Evolutionary conservation across 2,797 vertebrate species (phyloP).

Genomic region (Coluber constrictor): DNA sequence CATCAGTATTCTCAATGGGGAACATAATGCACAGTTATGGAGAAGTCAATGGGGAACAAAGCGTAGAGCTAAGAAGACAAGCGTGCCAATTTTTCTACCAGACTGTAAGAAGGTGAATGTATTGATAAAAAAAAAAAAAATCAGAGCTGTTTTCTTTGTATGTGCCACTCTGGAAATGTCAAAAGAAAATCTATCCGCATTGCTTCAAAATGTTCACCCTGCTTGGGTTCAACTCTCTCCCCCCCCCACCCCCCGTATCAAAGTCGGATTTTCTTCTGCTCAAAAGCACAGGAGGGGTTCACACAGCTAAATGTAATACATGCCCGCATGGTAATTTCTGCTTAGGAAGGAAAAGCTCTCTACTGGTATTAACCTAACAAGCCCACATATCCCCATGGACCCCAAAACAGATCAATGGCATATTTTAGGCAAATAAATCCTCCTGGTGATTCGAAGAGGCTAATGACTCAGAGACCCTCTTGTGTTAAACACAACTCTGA

Average conservation of each 20-base stretch:
- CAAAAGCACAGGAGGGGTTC: neutral
- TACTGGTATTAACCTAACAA: slow-evolving; percentile 71
- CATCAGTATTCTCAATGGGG: neutral
- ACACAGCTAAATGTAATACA: slow-evolving; percentile 41
- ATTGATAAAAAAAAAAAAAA: too few species aligned
- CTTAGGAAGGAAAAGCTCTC: slow-evolving; percentile 54
- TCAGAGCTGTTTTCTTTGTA: neutral
- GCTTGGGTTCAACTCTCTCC: neutral
- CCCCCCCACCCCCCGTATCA: too few species aligned
- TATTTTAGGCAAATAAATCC: slow-evolving; percentile 67
- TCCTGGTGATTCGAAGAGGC: slow-evolving; percentile 44
- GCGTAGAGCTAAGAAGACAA: neutral
- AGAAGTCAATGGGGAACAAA: neutral
- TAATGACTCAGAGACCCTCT: slow-evolving; percentile 3
- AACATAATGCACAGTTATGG: neutral
- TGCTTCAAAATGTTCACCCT: neutral
- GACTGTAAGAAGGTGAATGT: neutral
- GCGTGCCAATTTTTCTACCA: neutral
- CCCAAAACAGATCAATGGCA: slow-evolving; percentile 77
- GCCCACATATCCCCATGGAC: slow-evolving; percentile 65
- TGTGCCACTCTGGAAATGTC: neutral
- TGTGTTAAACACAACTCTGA: neutral
- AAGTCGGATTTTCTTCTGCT: neutral
- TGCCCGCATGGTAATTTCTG: slow-evolving; percentile 48
- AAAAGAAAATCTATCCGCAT: neutral